Base-by-base conservation (phyloP, 2,888 invertebrate genomes). In the Metalampra italica region DNA sequence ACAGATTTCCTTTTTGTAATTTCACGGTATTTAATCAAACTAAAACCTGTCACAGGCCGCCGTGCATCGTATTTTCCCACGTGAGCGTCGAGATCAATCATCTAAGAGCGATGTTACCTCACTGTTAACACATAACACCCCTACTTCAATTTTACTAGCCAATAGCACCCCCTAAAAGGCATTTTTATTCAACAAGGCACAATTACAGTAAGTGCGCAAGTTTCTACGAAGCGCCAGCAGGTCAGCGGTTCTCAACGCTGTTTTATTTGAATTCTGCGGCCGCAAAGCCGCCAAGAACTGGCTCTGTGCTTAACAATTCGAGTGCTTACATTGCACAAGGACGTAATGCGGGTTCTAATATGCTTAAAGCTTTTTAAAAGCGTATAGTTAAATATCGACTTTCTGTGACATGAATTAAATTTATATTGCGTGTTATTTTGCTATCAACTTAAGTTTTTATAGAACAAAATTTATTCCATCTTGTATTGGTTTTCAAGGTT, bases 201-300 rank as follows among this genome's bases (percentile, higher is more conserved):
- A 80, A 80, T 82, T 81, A 81, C 68, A 60, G 66, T 74, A 69
- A 81, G 78, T 81, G 75, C 69, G 60, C 65, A 76, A 77, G 66
- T 73, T 75, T 62, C 64, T 60, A 58, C 54, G 60, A 64, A 67
- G 67, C 56, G 51, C 63, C 59, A 58, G 22, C 12, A 9, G 43
- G 47, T 43, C 46, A 43, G 49, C 12, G 46, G 43, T 14, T 34
- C 43, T 50, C 46, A 50, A 50, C 37, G 3, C 15, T 29, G 7
- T 29, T 22, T 38, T 14, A 14, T 11, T 32, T 32, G 9, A 1
- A 13, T 32, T 8, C n/a, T 29, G n/a, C 29, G n/a, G 1, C 29
- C n/a, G 3, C 22, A 3, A 22, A 22, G 22, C 22, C 22, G 5
- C n/a, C 22, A 22, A 22, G 22, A 5, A 2, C 22, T 5, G 22